Conservation (phyloP, 2,888 invertebrate species). For the Magallana nippona region DNA sequence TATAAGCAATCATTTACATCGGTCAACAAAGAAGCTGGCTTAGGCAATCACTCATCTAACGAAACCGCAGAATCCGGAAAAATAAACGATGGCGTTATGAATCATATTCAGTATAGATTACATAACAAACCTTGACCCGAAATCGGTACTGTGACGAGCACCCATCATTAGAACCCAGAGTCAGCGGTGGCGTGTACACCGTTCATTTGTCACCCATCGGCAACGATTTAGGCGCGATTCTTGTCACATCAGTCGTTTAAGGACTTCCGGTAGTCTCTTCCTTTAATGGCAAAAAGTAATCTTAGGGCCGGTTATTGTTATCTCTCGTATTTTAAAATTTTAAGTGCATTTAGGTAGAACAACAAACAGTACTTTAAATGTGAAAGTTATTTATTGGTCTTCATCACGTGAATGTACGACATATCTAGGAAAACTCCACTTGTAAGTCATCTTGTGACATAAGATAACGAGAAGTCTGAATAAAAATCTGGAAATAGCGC, state of each 20-base stretch:
- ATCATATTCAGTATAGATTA: slow-evolving; percentile 29
- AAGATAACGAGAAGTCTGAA: no score
- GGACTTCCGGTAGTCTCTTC: slow-evolving; percentile 8
- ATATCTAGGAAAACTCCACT: no score
- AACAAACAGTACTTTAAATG: not conserved
- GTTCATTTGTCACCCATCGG: not conserved
- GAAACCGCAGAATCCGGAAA: slow-evolving; percentile 24
- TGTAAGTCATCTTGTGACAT: no score
- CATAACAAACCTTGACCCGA: slow-evolving; percentile 24
- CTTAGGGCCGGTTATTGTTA: not conserved
- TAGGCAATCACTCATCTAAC: slow-evolving; percentile 20
- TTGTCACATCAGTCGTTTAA: slow-evolving; percentile 1
- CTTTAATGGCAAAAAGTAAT: slow-evolving; percentile 11
- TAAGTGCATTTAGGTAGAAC: not conserved
- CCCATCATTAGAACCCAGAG: not conserved
- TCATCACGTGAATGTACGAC: no score
- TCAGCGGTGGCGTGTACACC: slow-evolving; percentile 24
- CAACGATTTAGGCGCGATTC: not conserved
- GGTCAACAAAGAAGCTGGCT: slow-evolving; percentile 32
- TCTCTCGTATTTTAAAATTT: not conserved
- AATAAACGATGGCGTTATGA: slow-evolving; percentile 7
- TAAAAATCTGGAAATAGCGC: no score
- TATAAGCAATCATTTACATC: slow-evolving; percentile 33
- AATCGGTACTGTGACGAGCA: not conserved
- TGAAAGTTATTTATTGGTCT: no score